Base-by-base conservation (phyloP, 2,888 invertebrate genomes). In the Spisula solida region DNA sequence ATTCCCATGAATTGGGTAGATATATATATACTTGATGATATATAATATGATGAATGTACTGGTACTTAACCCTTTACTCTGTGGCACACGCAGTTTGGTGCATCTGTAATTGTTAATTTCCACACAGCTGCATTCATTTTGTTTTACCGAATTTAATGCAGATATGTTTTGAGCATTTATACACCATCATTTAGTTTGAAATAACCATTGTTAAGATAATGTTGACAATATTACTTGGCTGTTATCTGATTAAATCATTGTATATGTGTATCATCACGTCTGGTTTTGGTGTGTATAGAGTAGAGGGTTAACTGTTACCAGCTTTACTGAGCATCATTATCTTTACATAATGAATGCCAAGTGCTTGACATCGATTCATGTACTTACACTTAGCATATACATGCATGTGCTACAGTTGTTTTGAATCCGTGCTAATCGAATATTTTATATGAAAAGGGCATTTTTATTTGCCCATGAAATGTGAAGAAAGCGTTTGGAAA, bases 351-450 rank as follows among this genome's bases (percentile, higher is more conserved):
- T 66, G 60, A 66, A 66, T 66, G 60, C 60, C 60, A 66, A 66
- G 60, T 66, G 60, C 60, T 66, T 66, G 60, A 25, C 60, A 66
- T n/a, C 10, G 5, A n/a, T 66, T 66, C 60, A 66, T 66, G 25
- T 66, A 75, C 75, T 75, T 31, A 75, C 75, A 34, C 75, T 75
- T 29, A 18, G 75, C 75, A 75, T 75, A 75, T 75, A 18, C 18
- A 31, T 75, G 12, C 12, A 16, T 75, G 31, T 75, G 75, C 75
- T 75, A 75, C 34, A 34, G 29, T 34, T 75, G 34, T 75, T 75
- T 34, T 1, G 25, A 75, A 31, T 75, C 75, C 31, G 75, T 75
- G 75, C 75, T 75, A 75, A 25, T 25, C 1, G 60, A 60, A 12
- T 66, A 25, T 66, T 66, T 66, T 66, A 66, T 66, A 66, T 1